Evolutionary conservation across 2,797 vertebrate genomes (phyloP), one percentile per base, ranked within the genome.

Genomic region (Loris lydekkerianus): DNA sequence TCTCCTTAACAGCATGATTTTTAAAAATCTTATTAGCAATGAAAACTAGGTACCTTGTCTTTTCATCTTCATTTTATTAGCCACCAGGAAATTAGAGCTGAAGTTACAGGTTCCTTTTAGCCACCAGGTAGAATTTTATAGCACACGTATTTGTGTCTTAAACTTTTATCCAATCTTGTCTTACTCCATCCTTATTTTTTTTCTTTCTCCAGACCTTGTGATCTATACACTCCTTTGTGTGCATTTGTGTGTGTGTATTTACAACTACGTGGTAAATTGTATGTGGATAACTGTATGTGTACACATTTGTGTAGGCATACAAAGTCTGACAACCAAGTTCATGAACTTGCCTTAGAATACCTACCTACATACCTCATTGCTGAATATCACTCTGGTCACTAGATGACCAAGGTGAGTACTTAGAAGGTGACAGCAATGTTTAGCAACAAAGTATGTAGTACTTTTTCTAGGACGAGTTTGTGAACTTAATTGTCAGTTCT

Each of bases 1-100:
- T 94, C 72, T 89, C 67, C 73, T 85, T 86, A 81, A 76, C 7
- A 89, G 34, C 25, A 61, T 73, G 72, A 81, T 58, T 95, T 95
- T 84, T 21, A 95, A 82, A 63, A 97, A 90, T 20, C 11, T 61
- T 70, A 86, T 69, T 63, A 34, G 83, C 72, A 93, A 81, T 85
- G 73, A 31, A 91, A 94, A 86, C 9, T 82, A 70, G 65, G 72
- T 89, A 82, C 56, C 13, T 83, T 34, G 49, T 63, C 11, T 73
- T 86, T 29, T 18, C 86, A 58, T 90, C 43, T 76, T 88, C 43
- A 46, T 93, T 89, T 93, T 67, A 34, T 86, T 49, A 46, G 25
- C 61, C 13, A 53, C 43, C 46, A 70, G 20, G 65, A 96, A 75
- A 77, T 76, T 70, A 87, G 37, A 85, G 17, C 37, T 29, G 3